These are phyloP conservation scores for Typhlichthys eigenmanni DNA, from an alignment of 2,797 vertebrate species.

Conservation along the genomic window DNA sequence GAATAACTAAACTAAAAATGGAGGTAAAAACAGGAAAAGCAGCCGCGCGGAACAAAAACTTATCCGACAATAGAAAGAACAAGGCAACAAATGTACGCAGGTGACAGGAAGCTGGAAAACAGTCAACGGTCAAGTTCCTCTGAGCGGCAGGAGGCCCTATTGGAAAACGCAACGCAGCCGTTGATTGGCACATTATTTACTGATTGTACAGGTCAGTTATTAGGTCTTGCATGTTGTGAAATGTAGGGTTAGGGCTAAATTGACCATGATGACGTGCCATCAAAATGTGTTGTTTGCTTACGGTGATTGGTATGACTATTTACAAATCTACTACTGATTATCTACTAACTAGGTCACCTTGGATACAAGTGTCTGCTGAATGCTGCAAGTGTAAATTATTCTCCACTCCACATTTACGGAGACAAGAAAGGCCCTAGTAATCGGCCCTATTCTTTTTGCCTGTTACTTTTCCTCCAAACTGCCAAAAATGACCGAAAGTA, in stretches of 20 bases:
- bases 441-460: too few species aligned
- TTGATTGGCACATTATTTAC: too few species aligned
- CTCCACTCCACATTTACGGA: too few species aligned
- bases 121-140: background rate
- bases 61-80: constrained; percentile 28
- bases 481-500: constrained; percentile 54
- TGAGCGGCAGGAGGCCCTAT: constrained; percentile 10
- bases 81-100: constrained; percentile 18
- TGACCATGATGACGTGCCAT: too few species aligned
- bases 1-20: too few species aligned
- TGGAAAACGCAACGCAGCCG: constrained; percentile 32
- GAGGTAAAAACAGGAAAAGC: constrained; percentile 5
- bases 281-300: too few species aligned
- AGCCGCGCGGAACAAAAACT: constrained; percentile 8
- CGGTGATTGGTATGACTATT: too few species aligned
- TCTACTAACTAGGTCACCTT: too few species aligned
- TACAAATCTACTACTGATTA: constrained; percentile 8
- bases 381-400: background rate
- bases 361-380: too few species aligned
- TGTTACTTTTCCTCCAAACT: constrained; percentile 46
- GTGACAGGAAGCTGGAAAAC: constrained; percentile 6
- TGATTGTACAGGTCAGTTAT: too few species aligned
- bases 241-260: too few species aligned
- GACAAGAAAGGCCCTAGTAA: background rate
- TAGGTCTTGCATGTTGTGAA: too few species aligned